Evolutionary conservation across 2,888 invertebrate genomes (phyloP).

Genomic region (Amiota mariae): DNA sequence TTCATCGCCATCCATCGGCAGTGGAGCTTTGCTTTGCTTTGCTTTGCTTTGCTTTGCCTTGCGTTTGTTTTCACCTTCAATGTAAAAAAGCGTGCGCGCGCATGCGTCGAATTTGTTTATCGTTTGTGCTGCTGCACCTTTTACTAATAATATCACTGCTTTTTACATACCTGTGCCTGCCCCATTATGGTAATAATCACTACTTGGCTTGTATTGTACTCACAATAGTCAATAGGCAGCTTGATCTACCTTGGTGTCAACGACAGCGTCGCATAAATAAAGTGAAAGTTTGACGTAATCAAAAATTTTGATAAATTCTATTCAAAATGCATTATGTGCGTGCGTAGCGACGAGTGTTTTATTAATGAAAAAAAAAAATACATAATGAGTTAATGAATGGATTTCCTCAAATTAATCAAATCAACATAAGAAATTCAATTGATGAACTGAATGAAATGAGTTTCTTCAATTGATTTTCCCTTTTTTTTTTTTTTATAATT

Average conservation of each 20-base stretch:
- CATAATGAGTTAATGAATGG: slow-evolving; percentile 17
- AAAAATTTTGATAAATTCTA: slow-evolving; percentile 20
- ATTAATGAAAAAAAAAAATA: slow-evolving; percentile 9
- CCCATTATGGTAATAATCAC: too few relatives aligned
- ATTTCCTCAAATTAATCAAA: neutral
- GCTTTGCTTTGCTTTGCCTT: neutral
- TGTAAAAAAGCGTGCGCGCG: neutral
- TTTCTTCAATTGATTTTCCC: neutral
- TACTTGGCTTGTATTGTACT: neutral
- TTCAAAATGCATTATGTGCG: slow-evolving; percentile 7
- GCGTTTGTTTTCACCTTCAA: slow-evolving; percentile 16
- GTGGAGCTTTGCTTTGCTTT: neutral
- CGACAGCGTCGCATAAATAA: neutral
- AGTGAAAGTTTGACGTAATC: slow-evolving; percentile 32
- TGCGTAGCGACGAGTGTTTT: neutral
- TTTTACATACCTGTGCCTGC: too few relatives aligned
- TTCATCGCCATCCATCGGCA: too few relatives aligned
- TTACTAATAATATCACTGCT: too few relatives aligned
- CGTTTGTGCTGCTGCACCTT: neutral
- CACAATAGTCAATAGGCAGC: neutral
- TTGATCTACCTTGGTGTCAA: neutral
- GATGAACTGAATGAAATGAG: neutral
- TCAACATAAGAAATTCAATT: neutral
- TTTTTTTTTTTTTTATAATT: neutral
- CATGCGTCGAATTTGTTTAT: slow-evolving; percentile 6